Evolutionary conservation across 1,140 invertebrate genomes (phyloP), one percentile per base, ranked within the genome.

Genomic region (Diachasmimorpha longicaudata): DNA sequence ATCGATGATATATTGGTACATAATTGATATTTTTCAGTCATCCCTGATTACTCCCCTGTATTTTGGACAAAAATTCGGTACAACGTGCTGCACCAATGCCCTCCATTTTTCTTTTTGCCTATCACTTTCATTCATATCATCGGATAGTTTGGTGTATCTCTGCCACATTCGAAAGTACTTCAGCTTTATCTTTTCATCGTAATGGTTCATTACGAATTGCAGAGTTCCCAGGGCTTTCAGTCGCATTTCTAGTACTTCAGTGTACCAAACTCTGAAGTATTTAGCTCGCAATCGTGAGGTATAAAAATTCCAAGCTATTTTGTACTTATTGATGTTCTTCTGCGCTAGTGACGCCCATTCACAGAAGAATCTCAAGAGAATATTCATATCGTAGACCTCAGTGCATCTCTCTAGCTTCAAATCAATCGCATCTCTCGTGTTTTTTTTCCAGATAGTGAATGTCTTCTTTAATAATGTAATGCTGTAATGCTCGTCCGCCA

Each of bases 11-110:
- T 46, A 66, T 46, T 69, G 63, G 63, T 74, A 69, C 23, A 74
- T 68, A 74, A 25, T 74, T 69, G 39, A 31, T 10, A 36, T 39
- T 70, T 31, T 72, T 82, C 70, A 88, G 63, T 85, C 76, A 58
- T 87, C 83, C 39, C 84, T 76, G 36, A 81, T 75, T 55, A 86
- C 81, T 31, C 83, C 85, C 46, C 82, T 82, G n/a, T 82, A 70
- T 44, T 78, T 85, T 0, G 87, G 82, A 72, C 85, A 76, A 78
- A 86, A 85, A 58, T 87, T 85, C 55, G 86, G 85, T 74, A 87
- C 81, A 36, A 88, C 79, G 74, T 80, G 82, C 76, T 84, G 83
- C 6, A 89, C 86, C 6, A 88, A 72, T 68, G 83, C 80, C 73
- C 87, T 79, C 81, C 85, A 84, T 67, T 84, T 74, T 0, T 86